Evolutionary conservation across 2,888 invertebrate species (phyloP), one percentile per base, ranked within the genome.

Genomic region (Julus scandinavius): DNA sequence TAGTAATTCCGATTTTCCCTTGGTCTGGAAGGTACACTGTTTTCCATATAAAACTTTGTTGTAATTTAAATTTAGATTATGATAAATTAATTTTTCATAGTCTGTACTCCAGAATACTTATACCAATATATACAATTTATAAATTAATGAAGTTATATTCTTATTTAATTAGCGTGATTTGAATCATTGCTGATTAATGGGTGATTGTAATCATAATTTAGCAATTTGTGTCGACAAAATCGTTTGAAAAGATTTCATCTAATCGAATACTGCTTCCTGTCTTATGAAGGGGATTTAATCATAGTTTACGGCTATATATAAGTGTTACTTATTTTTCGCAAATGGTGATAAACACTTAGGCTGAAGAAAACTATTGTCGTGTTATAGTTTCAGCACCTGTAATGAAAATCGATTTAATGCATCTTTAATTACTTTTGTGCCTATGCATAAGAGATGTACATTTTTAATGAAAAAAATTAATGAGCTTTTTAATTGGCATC

Each of bases 351-450:
- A 45, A 45, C 7, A 45, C 45, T 7, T 45, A 0, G 45, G 6
- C 29, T 29, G 29, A 45, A 5, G 13, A 54, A 54, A 15, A 54
- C 20, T 38, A 13, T 38, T 80, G 80, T 80, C 80, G 29, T 15
- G 80, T 38, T 38, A 15, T 38, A 38, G 29, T 80, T 80, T 80
- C 80, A 29, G 1, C 80, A 80, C 80, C 11, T 13, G 5, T 80
- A 80, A 80, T 38, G 80, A 13, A 80, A 80, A 80, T 80, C 80
- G 80, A 80, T 80, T 40, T 80, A 80, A 80, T 80, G 38, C 15
- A 40, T 80, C 72, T 80, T 80, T 80, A 80, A 80, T 80, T 80
- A 80, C 80, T 80, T 80, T 80, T 80, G 80, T 80, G 29, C 80
- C 1, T 80, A 80, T 11, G 7, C 80, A 13, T 38, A 38, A 80